These are phyloP conservation scores for Phoenoteleia sp. DNA, from an alignment of 2,888 invertebrate species.

Conservation along the genomic window DNA sequence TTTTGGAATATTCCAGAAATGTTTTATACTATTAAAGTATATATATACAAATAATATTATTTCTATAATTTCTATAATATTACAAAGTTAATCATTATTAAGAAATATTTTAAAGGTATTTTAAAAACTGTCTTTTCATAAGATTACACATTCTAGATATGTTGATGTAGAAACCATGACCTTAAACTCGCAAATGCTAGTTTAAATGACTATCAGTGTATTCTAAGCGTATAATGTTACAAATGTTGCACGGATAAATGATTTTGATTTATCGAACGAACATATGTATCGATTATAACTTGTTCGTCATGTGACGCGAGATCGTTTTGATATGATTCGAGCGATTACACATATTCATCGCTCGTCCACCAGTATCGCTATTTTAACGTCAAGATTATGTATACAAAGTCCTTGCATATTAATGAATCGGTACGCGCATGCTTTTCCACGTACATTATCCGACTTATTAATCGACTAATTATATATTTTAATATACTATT, in stretches of 20 bases:
- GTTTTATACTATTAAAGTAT: no score
- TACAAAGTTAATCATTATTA: no score
- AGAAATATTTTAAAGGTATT: no score
- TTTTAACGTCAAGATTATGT: conserved; percentile 72
- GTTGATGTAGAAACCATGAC: background rate
- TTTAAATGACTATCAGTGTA: conserved; percentile 57
- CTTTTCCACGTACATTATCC: conserved; percentile 58
- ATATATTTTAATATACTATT: conserved; percentile 35
- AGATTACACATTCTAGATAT: no score
- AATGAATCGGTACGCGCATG: conserved; percentile 55
- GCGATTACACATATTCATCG: conserved; percentile 72
- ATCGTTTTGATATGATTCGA: conserved; percentile 73
- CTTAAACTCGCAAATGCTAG: conserved; percentile 36
- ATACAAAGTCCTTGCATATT: conserved; percentile 67
- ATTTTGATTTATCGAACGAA: conserved; percentile 63
- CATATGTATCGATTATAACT: conserved; percentile 62
- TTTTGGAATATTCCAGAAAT: no score
- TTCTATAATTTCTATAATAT: no score
- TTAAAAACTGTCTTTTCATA: no score
- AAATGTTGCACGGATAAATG: conserved; percentile 52
- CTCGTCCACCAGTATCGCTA: conserved; percentile 67
- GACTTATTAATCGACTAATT: conserved; percentile 64
- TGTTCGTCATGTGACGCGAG: conserved; percentile 64
- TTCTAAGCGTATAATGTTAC: conserved; percentile 53
- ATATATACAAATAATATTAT: no score